phyloP scores from a whole-genome alignment of 2,888 invertebrate species.

The Ephialtes manifestator region DNA sequence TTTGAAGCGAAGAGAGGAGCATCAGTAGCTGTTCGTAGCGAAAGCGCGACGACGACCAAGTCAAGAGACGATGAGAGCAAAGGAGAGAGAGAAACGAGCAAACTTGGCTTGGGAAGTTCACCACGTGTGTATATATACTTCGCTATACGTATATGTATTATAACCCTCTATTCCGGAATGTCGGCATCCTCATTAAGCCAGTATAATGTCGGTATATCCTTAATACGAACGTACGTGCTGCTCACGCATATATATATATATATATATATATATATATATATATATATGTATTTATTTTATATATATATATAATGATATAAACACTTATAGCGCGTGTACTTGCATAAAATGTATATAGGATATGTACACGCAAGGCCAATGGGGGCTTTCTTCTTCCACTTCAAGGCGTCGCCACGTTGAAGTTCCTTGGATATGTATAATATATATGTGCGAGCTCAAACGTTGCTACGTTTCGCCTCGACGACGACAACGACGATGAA shows the following conservation, averaged over 20 bases:
- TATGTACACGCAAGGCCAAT: constrained; percentile 36
- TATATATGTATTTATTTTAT: too few relatives aligned
- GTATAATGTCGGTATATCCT: constrained; percentile 72
- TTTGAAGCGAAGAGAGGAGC: constrained; percentile 73
- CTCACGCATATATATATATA: constrained; percentile 43
- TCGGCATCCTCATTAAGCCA: constrained; percentile 79
- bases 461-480: constrained; percentile 22
- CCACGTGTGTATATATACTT: constrained; percentile 54
- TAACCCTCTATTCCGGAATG: constrained; percentile 69
- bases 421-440: constrained; percentile 27
- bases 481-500: constrained; percentile 11
- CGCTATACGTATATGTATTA: constrained; percentile 15
- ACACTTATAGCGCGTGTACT: constrained; percentile 6
- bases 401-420: constrained; percentile 24
- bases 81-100: constrained; percentile 36
- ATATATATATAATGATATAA: constrained; percentile 14
- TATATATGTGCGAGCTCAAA: constrained; percentile 24
- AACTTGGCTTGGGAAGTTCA: constrained; percentile 70
- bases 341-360: constrained; percentile 17
- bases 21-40: constrained; percentile 42
- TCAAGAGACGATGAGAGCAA: constrained; percentile 7
- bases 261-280: background rate
- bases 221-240: constrained; percentile 61
- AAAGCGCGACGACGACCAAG: constrained; percentile 46
- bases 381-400: constrained; percentile 23